These are phyloP conservation scores for Gephyroberyx darwinii DNA, from an alignment of 2,797 vertebrate species.

Conservation along the genomic window DNA sequence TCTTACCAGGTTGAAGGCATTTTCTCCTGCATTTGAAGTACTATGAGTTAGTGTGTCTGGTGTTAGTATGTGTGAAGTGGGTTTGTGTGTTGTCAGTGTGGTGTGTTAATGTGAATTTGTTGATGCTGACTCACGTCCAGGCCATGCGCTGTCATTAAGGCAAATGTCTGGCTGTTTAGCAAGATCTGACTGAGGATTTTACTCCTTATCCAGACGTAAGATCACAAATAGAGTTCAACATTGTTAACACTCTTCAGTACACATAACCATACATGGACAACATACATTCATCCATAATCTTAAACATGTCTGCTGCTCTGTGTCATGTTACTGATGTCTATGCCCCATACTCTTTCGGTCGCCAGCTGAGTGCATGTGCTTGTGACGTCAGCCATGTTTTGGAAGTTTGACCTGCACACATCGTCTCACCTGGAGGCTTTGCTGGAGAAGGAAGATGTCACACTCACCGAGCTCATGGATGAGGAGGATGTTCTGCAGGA, in stretches of 20 bases:
- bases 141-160: constrained; percentile 34
- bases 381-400: constrained; percentile 89
- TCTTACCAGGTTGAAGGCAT: constrained; percentile 41
- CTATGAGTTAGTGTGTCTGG: constrained; percentile 18
- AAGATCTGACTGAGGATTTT: constrained; percentile 51
- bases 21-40: constrained; percentile 8
- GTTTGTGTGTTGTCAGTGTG: not conserved
- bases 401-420: constrained; percentile 97
- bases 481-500: constrained; percentile 97
- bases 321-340: constrained; percentile 4
- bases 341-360: constrained; percentile 30
- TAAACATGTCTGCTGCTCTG: not conserved
- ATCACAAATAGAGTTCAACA: constrained; percentile 10
- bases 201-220: constrained; percentile 64
- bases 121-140: constrained; percentile 41
- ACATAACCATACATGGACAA: not conserved
- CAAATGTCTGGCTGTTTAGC: constrained; percentile 59
- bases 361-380: constrained; percentile 65
- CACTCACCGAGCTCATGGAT: constrained; percentile 91
- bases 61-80: constrained; percentile 43
- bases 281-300: not conserved
- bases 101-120: constrained; percentile 38
- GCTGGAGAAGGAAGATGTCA: constrained; percentile 95
- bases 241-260: not conserved
- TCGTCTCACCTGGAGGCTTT: constrained; percentile 96